Evolutionary conservation across 1,140 invertebrate species (phyloP).

Genomic region (Thaumetopoea pityocampa): DNA sequence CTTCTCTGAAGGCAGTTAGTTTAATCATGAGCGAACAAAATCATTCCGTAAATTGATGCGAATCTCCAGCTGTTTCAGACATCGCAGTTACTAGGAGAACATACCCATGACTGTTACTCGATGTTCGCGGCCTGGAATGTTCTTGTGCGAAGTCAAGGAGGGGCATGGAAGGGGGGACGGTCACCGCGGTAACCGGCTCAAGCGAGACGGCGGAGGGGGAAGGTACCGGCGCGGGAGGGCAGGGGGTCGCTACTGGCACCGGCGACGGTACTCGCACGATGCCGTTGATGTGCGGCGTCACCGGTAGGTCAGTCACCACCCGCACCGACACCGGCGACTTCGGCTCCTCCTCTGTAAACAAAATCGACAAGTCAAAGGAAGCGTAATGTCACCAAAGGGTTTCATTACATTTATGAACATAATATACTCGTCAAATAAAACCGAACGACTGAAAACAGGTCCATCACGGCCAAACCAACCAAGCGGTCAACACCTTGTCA

Average conservation of each 20-base stretch:
- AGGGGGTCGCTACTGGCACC: constrained; percentile 31
- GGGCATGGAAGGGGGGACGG: constrained; percentile 32
- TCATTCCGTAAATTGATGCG: constrained; percentile 3
- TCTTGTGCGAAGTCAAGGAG: constrained; percentile 66
- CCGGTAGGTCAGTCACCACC: constrained; percentile 47
- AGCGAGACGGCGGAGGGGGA: constrained; percentile 24
- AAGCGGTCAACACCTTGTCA: constrained; percentile 46
- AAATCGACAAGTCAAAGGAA: constrained; percentile 32
- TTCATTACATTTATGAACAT: constrained; percentile 1
- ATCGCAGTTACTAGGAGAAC: constrained; percentile 48
- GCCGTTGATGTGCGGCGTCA: constrained; percentile 53
- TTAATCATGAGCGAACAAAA: constrained; percentile 4
- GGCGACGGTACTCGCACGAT: constrained; percentile 46
- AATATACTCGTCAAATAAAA: not conserved
- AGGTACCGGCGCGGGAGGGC: constrained; percentile 23
- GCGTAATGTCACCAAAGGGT: not conserved
- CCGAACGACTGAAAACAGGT: too few species aligned
- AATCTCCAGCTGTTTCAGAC: constrained; percentile 58
- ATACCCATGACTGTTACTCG: constrained; percentile 63
- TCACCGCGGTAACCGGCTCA: constrained; percentile 25
- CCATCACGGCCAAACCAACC: constrained; percentile 1
- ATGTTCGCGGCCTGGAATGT: constrained; percentile 69
- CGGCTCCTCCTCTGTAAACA: constrained; percentile 68
- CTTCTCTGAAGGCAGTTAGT: not conserved
- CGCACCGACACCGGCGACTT: constrained; percentile 57